Percentiles rank a stretch among this genome's conserved stretches.
Evolutionary conservation across 1,140 invertebrate genomes (phyloP).

Genomic region (Platorchestia sp.): DNA sequence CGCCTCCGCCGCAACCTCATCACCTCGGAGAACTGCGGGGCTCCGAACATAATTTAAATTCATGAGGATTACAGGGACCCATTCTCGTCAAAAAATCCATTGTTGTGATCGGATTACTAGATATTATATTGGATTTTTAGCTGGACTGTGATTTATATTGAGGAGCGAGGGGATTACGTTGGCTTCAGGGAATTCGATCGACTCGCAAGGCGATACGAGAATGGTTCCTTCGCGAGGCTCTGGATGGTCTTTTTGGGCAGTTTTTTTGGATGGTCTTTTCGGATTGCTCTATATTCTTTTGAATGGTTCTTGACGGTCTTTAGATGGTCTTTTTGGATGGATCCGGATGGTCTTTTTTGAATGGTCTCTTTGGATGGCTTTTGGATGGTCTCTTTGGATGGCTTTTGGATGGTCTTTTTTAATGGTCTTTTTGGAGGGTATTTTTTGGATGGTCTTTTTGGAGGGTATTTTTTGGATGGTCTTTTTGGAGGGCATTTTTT

Average conservation of each 20-base stretch:
- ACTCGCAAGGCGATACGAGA: not conserved
- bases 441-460: too few relatives aligned
- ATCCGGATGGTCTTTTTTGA: too few relatives aligned
- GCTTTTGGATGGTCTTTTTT: too few relatives aligned
- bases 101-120: slow-evolving; percentile 54
- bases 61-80: slow-evolving; percentile 46
- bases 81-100: slow-evolving; percentile 55
- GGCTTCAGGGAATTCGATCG: slow-evolving; percentile 36
- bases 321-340: too few relatives aligned
- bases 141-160: slow-evolving; percentile 54
- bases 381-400: not conserved
- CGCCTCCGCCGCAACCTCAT: not conserved
- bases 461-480: not conserved
- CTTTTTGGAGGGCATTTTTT: too few relatives aligned
- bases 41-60: slow-evolving; percentile 42
- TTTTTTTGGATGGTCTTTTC: not conserved
- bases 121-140: slow-evolving; percentile 55
- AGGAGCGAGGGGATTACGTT: slow-evolving; percentile 36
- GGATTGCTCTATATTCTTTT: too few relatives aligned
- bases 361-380: not conserved
- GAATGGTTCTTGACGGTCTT: too few relatives aligned
- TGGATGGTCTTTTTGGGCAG: not conserved
- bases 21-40: not conserved
- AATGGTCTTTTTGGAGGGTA: too few relatives aligned
- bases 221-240: not conserved